Conservation (phyloP, 2,113 vertebrate genomes). For the Mus pahari region DNA sequence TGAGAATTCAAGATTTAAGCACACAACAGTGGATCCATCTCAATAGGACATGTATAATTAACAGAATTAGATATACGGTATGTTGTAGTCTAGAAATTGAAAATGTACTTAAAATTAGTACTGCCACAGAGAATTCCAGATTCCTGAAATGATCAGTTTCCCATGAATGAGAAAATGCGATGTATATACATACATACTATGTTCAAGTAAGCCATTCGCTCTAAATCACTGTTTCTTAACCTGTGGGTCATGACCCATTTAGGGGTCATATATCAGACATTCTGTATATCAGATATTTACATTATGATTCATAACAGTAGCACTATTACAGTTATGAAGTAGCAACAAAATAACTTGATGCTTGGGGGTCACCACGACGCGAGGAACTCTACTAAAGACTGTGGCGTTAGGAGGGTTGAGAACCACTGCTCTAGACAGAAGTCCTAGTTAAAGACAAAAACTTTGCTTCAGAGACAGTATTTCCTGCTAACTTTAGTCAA, state of each 20-base stretch:
- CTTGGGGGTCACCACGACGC: not conserved
- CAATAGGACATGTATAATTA: not conserved
- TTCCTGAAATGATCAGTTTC: not conserved
- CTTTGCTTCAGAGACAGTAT: not conserved
- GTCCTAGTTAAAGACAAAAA: not conserved
- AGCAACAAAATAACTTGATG: not conserved
- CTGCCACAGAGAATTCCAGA: not conserved
- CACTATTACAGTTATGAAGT: not conserved
- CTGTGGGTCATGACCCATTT: not conserved
- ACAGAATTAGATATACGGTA: not conserved
- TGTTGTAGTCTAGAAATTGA: not conserved
- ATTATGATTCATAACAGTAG: not conserved
- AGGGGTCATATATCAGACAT: not conserved
- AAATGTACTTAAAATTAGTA: slow-evolving; percentile 1
- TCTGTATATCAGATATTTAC: not conserved
- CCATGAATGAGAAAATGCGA: not conserved
- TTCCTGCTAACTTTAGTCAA: not conserved
- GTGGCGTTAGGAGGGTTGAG: not conserved
- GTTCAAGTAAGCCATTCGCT: slow-evolving; percentile 3
- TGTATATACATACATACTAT: not conserved
- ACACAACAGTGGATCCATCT: not conserved
- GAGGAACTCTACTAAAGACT: not conserved
- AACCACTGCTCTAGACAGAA: not conserved
- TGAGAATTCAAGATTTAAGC: not conserved
- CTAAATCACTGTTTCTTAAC: not conserved